phyloP scores from a whole-genome alignment of 2,797 vertebrate species.

The Orestias chungarensis region DNA sequence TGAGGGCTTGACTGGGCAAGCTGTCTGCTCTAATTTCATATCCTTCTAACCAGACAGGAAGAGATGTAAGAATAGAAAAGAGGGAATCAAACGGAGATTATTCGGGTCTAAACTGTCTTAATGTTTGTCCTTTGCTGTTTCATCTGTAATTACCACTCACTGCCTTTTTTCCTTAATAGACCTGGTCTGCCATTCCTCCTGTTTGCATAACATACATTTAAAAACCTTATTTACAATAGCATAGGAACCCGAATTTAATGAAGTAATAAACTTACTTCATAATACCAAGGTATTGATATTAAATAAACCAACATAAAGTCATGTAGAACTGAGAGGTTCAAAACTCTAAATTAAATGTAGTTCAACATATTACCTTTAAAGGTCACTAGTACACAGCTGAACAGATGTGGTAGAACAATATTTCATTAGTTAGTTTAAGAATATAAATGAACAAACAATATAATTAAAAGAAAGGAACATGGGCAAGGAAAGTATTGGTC shows the following conservation, averaged over 20 bases:
- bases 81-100: slow-evolving; percentile 15
- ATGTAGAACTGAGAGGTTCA: not conserved
- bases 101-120: slow-evolving; percentile 12
- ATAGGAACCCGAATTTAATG: too few species aligned
- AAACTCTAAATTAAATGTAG: not conserved
- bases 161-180: not conserved
- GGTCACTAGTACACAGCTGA: not conserved
- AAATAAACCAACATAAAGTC: not conserved
- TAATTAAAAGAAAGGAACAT: too few species aligned
- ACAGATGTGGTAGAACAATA: not conserved
- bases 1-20: slow-evolving; percentile 14
- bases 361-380: not conserved
- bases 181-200: not conserved
- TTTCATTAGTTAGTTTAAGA: not conserved
- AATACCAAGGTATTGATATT: too few species aligned
- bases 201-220: not conserved
- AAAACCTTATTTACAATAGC: not conserved
- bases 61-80: slow-evolving; percentile 19
- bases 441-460: not conserved
- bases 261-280: too few species aligned
- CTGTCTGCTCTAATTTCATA: slow-evolving; percentile 71
- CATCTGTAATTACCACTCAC: not conserved
- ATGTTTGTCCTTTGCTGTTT: not conserved
- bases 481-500: too few species aligned
- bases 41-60: slow-evolving; percentile 41